Percentiles rank a stretch among this genome's conserved stretches.
These are phyloP conservation scores for Hozukius guyotensis DNA, from an alignment of 2,797 vertebrate genomes.

Conservation along the genomic window DNA sequence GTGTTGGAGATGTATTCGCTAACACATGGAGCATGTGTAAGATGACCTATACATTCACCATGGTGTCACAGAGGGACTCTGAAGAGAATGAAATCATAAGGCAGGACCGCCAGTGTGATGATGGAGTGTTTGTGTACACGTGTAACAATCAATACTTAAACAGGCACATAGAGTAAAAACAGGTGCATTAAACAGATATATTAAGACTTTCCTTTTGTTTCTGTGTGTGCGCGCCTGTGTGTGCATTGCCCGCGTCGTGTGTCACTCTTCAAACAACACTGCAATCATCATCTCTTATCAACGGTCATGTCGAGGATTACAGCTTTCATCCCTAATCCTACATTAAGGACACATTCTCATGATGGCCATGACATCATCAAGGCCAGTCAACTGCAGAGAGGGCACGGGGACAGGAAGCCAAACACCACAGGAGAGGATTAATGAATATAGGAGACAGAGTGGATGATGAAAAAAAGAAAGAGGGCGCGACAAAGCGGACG, in stretches of 20 bases:
- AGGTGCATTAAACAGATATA: not conserved
- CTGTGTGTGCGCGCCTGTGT: not conserved
- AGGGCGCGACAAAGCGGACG: conserved; percentile 14
- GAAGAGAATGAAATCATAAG: conserved; percentile 37
- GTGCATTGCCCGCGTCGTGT: conserved; percentile 37
- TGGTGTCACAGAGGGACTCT: conserved; percentile 54
- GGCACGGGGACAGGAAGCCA: conserved; percentile 73
- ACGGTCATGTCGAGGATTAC: conserved; percentile 81
- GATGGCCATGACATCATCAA: conserved; percentile 76
- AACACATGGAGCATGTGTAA: conserved; percentile 71
- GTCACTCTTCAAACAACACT: conserved; percentile 70
- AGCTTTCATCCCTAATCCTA: conserved; percentile 83
- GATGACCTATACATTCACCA: conserved; percentile 72
- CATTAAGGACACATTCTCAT: conserved; percentile 81
- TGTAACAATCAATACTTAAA: not conserved
- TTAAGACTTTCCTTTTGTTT: conserved; percentile 21
- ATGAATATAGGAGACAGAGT: conserved; percentile 55
- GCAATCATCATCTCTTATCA: conserved; percentile 78
- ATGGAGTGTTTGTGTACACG: not conserved
- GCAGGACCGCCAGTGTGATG: conserved; percentile 19
- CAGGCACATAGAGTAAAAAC: not conserved
- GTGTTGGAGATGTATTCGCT: conserved; percentile 59
- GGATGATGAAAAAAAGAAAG: conserved; percentile 57
- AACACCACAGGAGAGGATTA: conserved; percentile 76
- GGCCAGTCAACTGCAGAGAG: conserved; percentile 72